Percentiles rank a stretch among this genome's conserved stretches.
These are phyloP conservation scores for Palythoa caribaeorum DNA, from an alignment of 92 coral and sea anemone genomes.

Conservation along the genomic window DNA sequence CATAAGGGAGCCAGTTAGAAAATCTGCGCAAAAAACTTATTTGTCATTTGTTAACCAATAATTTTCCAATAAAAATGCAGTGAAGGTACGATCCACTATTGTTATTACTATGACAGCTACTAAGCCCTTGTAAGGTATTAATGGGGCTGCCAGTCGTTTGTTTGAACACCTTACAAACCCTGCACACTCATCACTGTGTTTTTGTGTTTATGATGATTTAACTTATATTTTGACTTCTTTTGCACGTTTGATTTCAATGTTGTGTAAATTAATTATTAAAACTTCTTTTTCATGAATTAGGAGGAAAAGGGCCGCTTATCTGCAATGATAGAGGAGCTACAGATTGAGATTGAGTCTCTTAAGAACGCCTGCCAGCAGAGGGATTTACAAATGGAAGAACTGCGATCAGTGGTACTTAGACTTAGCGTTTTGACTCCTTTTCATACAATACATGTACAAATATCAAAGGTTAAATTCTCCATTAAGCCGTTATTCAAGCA, in stretches of 20 bases:
- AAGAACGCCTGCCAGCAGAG: constrained; percentile 4
- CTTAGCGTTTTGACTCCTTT: neutral
- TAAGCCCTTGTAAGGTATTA: too few relatives aligned
- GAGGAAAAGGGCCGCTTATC: constrained; percentile 32
- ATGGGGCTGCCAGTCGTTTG: too few relatives aligned
- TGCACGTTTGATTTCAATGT: neutral
- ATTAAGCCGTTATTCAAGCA: neutral
- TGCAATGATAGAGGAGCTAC: constrained; percentile 25
- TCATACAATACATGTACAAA: neutral
- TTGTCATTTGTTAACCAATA: too few relatives aligned
- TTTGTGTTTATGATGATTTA: too few relatives aligned
- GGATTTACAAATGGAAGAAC: constrained; percentile 4
- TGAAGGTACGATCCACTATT: too few relatives aligned
- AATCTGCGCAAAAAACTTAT: too few relatives aligned
- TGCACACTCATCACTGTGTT: too few relatives aligned
- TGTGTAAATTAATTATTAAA: neutral
- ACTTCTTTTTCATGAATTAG: neutral
- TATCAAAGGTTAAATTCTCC: too few relatives aligned
- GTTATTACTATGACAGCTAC: too few relatives aligned
- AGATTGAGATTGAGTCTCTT: constrained; percentile 12
- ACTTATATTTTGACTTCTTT: neutral
- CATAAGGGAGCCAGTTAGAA: too few relatives aligned
- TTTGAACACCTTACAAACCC: too few relatives aligned
- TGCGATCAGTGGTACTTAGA: neutral
- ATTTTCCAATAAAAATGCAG: too few relatives aligned